Conservation (phyloP, 1,140 invertebrate genomes). For the Mamestra configurata region DNA sequence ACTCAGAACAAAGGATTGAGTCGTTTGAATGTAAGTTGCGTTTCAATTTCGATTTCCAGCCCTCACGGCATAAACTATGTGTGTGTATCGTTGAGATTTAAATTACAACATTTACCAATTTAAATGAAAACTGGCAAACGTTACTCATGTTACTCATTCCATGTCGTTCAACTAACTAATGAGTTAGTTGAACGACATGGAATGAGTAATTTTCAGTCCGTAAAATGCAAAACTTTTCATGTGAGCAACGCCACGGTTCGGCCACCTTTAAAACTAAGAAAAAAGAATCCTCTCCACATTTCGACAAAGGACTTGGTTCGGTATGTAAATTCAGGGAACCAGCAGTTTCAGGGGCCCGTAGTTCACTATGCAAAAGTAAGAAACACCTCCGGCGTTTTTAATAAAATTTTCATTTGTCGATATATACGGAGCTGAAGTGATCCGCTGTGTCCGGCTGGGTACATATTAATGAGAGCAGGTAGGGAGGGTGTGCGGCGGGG, state of each 20-base stretch:
- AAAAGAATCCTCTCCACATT: background rate
- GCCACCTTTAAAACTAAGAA: background rate
- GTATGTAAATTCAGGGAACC: conserved; percentile 16
- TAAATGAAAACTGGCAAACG: too few relatives aligned
- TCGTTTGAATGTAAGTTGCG: too few relatives aligned
- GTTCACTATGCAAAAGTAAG: conserved; percentile 19
- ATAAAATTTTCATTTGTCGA: conserved; percentile 81
- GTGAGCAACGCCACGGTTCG: background rate
- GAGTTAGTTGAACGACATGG: too few relatives aligned
- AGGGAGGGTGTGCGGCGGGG: conserved; percentile 47
- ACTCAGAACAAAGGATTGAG: too few relatives aligned
- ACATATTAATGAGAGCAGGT: conserved; percentile 86
- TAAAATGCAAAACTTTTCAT: background rate
- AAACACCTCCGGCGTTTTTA: conserved; percentile 49
- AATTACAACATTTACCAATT: too few relatives aligned
- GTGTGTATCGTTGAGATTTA: too few relatives aligned
- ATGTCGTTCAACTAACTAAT: too few relatives aligned
- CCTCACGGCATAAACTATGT: too few relatives aligned
- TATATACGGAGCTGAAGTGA: conserved; percentile 66
- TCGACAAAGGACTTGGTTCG: conserved; percentile 20
- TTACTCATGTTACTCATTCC: too few relatives aligned
- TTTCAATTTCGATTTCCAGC: too few relatives aligned
- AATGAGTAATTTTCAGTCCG: background rate
- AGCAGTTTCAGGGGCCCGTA: background rate
- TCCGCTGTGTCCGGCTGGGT: conserved; percentile 76